Evolutionary conservation across 2,888 invertebrate genomes (phyloP).

Genomic region (Trichopoda pennipes): DNA sequence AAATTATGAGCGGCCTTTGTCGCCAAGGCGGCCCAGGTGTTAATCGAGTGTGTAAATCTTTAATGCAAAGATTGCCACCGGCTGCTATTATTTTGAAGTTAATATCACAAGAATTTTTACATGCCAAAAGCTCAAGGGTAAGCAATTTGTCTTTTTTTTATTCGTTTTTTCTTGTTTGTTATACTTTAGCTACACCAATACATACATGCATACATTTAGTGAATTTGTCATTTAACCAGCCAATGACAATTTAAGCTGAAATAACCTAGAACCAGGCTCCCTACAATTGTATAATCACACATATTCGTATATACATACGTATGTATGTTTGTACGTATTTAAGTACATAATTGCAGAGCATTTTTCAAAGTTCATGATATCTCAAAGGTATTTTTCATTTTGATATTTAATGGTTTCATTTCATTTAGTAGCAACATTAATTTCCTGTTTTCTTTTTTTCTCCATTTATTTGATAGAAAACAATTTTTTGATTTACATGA

Average conservation of each 20-base stretch:
- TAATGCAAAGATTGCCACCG: slow-evolving; percentile 81
- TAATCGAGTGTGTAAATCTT: slow-evolving; percentile 80
- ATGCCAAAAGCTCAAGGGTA: slow-evolving; percentile 81
- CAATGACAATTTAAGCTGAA: slow-evolving; percentile 1
- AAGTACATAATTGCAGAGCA: slow-evolving; percentile 19
- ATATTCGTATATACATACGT: neutral
- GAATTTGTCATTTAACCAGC: neutral
- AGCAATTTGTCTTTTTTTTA: slow-evolving; percentile 61
- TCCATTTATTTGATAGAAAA: slow-evolving; percentile 30
- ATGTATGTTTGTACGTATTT: neutral
- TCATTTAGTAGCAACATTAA: slow-evolving; percentile 63
- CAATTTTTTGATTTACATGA: slow-evolving; percentile 63
- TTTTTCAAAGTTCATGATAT: slow-evolving; percentile 40
- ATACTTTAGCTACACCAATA: neutral
- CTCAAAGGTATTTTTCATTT: slow-evolving; percentile 47
- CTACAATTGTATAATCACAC: neutral
- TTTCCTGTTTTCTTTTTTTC: slow-evolving; percentile 38
- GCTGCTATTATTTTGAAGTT: slow-evolving; percentile 80
- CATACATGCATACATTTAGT: no score
- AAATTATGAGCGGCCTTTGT: slow-evolving; percentile 80
- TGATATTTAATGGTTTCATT: slow-evolving; percentile 50
- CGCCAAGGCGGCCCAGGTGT: slow-evolving; percentile 80
- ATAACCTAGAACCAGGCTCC: slow-evolving; percentile 1
- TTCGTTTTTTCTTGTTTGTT: neutral
- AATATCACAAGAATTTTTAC: slow-evolving; percentile 80